Evolutionary conservation across 2,797 vertebrate species (phyloP), one percentile per base, ranked within the genome.

Genomic region (Sardinella longiceps): DNA sequence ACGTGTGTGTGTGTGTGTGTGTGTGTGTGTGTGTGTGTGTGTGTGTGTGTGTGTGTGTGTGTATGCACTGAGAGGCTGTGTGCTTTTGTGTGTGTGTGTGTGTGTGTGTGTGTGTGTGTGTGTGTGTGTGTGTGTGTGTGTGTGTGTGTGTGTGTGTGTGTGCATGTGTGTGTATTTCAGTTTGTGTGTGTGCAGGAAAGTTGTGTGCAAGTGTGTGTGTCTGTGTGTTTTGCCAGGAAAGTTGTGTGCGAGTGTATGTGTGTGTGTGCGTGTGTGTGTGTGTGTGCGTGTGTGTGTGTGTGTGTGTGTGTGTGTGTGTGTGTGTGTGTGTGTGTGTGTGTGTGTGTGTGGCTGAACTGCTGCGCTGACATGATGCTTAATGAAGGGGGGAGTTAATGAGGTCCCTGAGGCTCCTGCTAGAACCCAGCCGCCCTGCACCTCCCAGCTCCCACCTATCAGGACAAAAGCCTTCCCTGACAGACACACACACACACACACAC

Each of bases 351-450:
- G 70, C 18, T 43, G 81, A 77, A 80, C 84, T 82, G 84, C 58
- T 90, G 74, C 43, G 87, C 88, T 90, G 92, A 87, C 88, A 86
- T 45, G 63, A 50, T 88, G 90, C 92, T 92, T 93, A 93, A 93
- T 92, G 92, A 93, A 94, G 92, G 88, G 85, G 84, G 85, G 88
- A 88, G 88, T 85, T 93, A 93, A 91, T 87, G 89, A 94, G 91
- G 83, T 93, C 89, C 43, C 90, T 87, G 91, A 86, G 88, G 93
- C 90, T 85, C 85, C 1, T 88, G 88, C 81, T 37, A 77, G 70
- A 77, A 5, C 70, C 39, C 70, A 77, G 70, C 33, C 70, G 18
- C 37, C 70, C 7, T 39, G 37, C 37, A 23, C 18, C 70, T 43
- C 63, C 30, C 63, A 25, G 11, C 70, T 77, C 37, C 37, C 9